These are phyloP conservation scores for Peromyscus attwateri DNA, from an alignment of 2,797 vertebrate species.

Conservation along the genomic window DNA sequence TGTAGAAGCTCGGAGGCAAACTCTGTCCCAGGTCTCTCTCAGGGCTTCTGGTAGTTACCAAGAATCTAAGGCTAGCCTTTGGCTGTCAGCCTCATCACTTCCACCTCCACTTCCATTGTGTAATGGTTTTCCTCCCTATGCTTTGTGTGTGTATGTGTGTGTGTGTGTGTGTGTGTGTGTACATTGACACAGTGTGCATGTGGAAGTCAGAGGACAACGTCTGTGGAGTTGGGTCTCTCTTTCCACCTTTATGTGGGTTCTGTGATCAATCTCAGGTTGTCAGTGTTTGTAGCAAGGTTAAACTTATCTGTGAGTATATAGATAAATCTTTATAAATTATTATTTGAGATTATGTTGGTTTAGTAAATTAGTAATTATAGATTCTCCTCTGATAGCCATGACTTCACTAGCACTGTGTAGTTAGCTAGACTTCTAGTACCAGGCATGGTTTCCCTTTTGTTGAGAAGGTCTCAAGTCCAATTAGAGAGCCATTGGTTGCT, in stretches of 20 bases:
- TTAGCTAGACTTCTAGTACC: background rate
- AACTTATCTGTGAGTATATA: background rate
- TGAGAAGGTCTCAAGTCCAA: background rate
- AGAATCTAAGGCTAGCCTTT: background rate
- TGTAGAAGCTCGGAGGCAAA: background rate
- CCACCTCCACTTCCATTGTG: background rate
- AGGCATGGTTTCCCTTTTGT: background rate
- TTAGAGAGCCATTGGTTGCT: too few species aligned
- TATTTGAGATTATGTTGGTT: background rate
- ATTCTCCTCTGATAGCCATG: background rate
- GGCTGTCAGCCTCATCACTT: background rate
- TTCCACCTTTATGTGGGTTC: background rate
- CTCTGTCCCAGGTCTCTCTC: background rate
- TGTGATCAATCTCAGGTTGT: background rate
- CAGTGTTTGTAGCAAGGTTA: background rate
- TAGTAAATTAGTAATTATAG: background rate
- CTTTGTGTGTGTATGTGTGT: background rate
- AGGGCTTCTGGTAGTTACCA: background rate
- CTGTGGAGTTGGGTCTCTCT: background rate
- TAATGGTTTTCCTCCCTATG: background rate
- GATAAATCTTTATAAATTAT: background rate
- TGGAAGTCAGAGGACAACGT: background rate
- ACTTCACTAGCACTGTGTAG: background rate
- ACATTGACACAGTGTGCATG: background rate
- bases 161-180: too few species aligned